Evolutionary conservation across 2,888 invertebrate species (phyloP).

Genomic region (Scaptomyza polygonia): DNA sequence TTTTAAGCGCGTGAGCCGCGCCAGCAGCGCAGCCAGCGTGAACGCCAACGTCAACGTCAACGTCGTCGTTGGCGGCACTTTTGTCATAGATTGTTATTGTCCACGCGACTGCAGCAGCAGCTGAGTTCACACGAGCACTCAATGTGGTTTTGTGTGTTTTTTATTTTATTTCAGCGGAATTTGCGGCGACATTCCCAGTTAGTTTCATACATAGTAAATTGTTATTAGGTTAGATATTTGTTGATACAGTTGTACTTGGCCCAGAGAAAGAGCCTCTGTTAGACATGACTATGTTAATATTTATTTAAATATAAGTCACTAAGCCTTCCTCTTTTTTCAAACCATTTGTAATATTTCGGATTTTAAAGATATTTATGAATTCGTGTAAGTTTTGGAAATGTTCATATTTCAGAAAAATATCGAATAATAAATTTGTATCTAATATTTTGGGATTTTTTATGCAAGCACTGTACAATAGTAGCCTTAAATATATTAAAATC

Average conservation of each 20-base stretch:
- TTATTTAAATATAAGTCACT: conserved; percentile 3
- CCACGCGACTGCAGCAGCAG: conserved; percentile 75
- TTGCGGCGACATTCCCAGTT: conserved; percentile 72
- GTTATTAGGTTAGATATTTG: conserved; percentile 6
- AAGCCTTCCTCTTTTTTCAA: background rate
- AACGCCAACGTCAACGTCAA: conserved; percentile 15
- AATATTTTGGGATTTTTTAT: too few relatives aligned
- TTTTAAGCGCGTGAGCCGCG: conserved; percentile 65
- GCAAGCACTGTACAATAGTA: too few relatives aligned
- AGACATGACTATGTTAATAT: conserved; percentile 15
- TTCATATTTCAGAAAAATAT: too few relatives aligned
- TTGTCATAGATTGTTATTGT: conserved; percentile 72
- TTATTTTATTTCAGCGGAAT: conserved; percentile 62
- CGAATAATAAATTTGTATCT: too few relatives aligned
- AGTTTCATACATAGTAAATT: conserved; percentile 42
- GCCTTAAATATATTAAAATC: too few relatives aligned
- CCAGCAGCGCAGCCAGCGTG: conserved; percentile 31
- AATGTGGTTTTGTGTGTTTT: conserved; percentile 59
- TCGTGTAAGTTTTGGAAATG: background rate
- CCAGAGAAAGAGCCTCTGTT: conserved; percentile 1
- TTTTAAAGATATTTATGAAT: background rate
- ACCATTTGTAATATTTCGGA: background rate
- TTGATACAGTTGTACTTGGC: conserved; percentile 48
- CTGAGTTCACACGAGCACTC: conserved; percentile 72
- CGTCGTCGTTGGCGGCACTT: conserved; percentile 45